phyloP scores from a whole-genome alignment of 1,140 invertebrate genomes.

The Copidosoma floridanum region DNA sequence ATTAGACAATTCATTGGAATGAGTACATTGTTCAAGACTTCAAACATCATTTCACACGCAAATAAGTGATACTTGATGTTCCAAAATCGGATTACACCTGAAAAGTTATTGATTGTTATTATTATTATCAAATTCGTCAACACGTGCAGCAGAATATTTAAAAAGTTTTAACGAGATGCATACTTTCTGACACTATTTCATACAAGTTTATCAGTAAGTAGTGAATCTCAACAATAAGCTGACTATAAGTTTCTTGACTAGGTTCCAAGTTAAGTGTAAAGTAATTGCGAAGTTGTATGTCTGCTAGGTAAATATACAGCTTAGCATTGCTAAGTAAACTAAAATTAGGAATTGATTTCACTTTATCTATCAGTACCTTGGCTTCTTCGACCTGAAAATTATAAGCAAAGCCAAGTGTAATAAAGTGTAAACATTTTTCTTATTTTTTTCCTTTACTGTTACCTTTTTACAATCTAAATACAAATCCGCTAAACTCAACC shows the following conservation, averaged over 20 bases:
- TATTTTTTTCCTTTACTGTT: too few species aligned
- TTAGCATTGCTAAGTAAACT: constrained; percentile 27
- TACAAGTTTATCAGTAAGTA: constrained; percentile 37
- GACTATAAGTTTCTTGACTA: constrained; percentile 37
- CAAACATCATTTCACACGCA: constrained; percentile 35
- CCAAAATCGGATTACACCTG: constrained; percentile 21
- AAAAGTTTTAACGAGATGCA: constrained; percentile 1
- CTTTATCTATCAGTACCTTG: constrained; percentile 36
- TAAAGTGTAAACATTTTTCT: too few species aligned
- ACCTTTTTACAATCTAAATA: constrained; percentile 46
- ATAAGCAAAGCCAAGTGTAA: too few species aligned
- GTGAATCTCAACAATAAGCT: constrained; percentile 34
- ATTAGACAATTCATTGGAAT: constrained; percentile 41
- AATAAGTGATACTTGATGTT: constrained; percentile 16
- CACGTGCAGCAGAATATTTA: too few species aligned
- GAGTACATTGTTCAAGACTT: constrained; percentile 24
- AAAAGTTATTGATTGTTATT: constrained; percentile 11
- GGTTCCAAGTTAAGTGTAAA: constrained; percentile 30
- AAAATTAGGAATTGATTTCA: constrained; percentile 30
- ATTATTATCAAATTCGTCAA: background rate
- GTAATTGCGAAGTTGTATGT: constrained; percentile 37
- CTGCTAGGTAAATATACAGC: constrained; percentile 35
- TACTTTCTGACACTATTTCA: constrained; percentile 32
- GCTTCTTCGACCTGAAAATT: constrained; percentile 34
- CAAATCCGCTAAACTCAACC: constrained; percentile 45